Evolutionary conservation across 2,113 vertebrate genomes (phyloP), one percentile per base, ranked within the genome.

Genomic region (Rhagologus leucostigma): DNA sequence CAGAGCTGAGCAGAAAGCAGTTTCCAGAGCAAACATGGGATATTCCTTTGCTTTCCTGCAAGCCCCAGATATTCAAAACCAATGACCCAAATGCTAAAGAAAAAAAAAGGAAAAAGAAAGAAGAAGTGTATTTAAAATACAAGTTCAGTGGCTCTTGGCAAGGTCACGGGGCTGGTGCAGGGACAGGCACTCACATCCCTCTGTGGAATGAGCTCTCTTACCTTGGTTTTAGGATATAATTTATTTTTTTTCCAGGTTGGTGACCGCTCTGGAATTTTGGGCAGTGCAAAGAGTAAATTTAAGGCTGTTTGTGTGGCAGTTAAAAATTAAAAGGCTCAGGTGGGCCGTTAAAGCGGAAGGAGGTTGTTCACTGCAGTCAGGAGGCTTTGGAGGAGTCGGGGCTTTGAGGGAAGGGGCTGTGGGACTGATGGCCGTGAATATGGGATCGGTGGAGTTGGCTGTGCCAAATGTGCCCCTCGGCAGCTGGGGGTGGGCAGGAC

Each of bases 381-480:
- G 57, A 20, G 69, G 47, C n/a, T 30, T 9, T 2, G 32, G 60
- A 29, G 53, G 7, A 10, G 23, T 2, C 3, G 0, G 33, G 14
- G 6, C 13, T 46, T 29, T 5, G n/a, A 49, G 47, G 57, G 39
- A 26, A 20, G 2, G 87, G 41, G 32, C 44, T 41, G 29, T 13
- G 80, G 73, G 29, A 46, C 55, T 1, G 0, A 2, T 3, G 9
- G 30, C 24, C 16, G 0, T 0, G 1, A 13, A 1, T 11, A 0
- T 0, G 32, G 2, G 29, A 1, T 21, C 5, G 6, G 2, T 2
- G 50, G 69, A 14, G 41, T 5, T 50, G 77, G 20, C 32, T 17
- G 76, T 80, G 70, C 83, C 24, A 0, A 39, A 13, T 1, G 30
- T 22, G 63, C 47, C 68, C 44, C 53, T 17, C 10, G 4, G 22